A percentile compares a stretch with the other conserved stretches of the same genome.
These are phyloP conservation scores for Gibbula magus DNA, from an alignment of 2,888 invertebrate genomes.

Conservation along the genomic window DNA sequence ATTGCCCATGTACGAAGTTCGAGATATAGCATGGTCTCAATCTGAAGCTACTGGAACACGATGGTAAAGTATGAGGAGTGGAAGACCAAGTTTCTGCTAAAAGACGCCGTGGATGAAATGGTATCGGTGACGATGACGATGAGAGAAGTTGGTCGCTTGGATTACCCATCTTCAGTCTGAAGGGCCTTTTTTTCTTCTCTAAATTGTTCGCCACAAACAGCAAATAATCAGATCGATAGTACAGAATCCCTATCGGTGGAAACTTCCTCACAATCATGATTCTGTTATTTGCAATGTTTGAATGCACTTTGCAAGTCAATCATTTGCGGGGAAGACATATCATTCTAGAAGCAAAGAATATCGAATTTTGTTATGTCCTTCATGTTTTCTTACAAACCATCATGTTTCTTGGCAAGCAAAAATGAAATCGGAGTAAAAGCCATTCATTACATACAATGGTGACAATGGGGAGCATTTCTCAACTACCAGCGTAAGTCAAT, in stretches of 20 bases:
- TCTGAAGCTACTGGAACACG: too few species aligned
- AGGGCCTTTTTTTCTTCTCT: neutral
- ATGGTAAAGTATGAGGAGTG: too few species aligned
- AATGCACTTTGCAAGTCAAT: slow-evolving; percentile 12
- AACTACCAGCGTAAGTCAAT: neutral
- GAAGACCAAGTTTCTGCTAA: too few species aligned
- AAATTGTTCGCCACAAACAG: neutral
- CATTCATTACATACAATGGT: slow-evolving; percentile 6
- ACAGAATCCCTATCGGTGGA: neutral
- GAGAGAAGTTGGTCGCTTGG: neutral
- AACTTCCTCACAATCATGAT: neutral
- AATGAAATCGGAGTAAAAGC: slow-evolving; percentile 7
- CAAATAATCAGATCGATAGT: neutral
- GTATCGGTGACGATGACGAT: too few species aligned
- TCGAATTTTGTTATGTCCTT: neutral
- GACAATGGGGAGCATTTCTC: neutral
- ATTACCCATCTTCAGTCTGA: neutral
- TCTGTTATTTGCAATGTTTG: slow-evolving; percentile 1
- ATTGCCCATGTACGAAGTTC: too few species aligned
- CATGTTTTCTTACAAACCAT: slow-evolving; percentile 12
- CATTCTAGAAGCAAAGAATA: slow-evolving; percentile 12
- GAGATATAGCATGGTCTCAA: too few species aligned
- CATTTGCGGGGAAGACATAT: neutral
- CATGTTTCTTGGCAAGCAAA: neutral
- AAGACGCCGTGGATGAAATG: too few species aligned